Conservation (phyloP, 2,888 invertebrate species). For the Nezara viridula region DNA sequence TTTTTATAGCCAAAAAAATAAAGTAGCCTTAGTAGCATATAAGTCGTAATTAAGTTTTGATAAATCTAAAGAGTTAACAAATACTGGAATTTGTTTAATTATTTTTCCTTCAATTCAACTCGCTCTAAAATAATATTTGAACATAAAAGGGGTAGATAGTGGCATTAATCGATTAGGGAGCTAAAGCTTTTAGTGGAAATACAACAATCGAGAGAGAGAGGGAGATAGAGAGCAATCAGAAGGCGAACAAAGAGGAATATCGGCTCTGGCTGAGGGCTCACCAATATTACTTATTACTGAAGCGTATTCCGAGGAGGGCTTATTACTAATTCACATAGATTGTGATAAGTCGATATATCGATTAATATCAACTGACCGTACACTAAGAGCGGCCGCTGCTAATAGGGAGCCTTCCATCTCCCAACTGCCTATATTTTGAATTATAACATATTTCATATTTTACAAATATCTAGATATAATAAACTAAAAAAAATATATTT, state of each 20-base stretch:
- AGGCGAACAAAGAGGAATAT: slow-evolving; percentile 1
- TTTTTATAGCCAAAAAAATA: too few species aligned
- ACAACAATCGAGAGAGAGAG: not conserved
- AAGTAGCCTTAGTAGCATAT: not conserved
- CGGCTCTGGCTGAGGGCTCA: not conserved
- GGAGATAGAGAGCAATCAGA: not conserved
- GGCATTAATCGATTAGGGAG: not conserved
- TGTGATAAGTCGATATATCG: slow-evolving; percentile 18
- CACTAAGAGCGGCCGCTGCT: not conserved
- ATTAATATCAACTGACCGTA: not conserved
- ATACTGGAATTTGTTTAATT: not conserved
- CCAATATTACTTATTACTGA: slow-evolving; percentile 47
- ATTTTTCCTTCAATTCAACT: not conserved
- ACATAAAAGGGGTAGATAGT: not conserved
- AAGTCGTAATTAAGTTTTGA: too few species aligned
- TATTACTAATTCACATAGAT: slow-evolving; percentile 18
- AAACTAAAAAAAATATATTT: too few species aligned
- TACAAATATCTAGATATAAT: too few species aligned
- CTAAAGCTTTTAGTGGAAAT: slow-evolving; percentile 25
- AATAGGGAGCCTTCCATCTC: not conserved
- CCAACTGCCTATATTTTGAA: too few species aligned
- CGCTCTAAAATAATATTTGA: not conserved
- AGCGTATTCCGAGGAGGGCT: not conserved
- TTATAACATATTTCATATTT: too few species aligned
- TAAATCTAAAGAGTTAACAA: too few species aligned